Conservation (phyloP, 2,888 invertebrate genomes). For the Malthinus flaveolus region DNA sequence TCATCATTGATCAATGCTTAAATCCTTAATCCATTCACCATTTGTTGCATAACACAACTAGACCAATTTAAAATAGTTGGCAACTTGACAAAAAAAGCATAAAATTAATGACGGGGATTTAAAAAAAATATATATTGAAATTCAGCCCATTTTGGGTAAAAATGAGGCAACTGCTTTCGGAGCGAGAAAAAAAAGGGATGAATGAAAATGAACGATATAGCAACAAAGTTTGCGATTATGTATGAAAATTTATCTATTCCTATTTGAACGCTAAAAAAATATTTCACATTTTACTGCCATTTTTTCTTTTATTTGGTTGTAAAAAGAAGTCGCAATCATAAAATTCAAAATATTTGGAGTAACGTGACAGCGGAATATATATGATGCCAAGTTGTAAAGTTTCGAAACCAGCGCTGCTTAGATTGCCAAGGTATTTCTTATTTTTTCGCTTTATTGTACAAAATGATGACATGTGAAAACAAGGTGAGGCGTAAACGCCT, state of each 20-base stretch:
- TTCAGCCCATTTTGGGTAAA: not conserved
- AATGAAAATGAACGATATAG: slow-evolving; percentile 1
- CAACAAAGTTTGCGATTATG: slow-evolving; percentile 15
- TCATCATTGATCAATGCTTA: no score
- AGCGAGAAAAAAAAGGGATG: no score
- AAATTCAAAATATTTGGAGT: slow-evolving; percentile 18
- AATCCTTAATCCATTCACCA: no score
- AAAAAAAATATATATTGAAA: not conserved
- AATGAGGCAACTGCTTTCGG: not conserved
- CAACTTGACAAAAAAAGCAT: not conserved
- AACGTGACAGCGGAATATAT: slow-evolving; percentile 11
- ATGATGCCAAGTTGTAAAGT: slow-evolving; percentile 15
- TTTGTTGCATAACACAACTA: no score
- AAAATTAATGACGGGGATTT: not conserved
- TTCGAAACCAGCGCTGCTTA: slow-evolving; percentile 11
- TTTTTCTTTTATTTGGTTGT: slow-evolving; percentile 16
- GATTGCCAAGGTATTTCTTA: slow-evolving; percentile 18
- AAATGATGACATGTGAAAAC: slow-evolving; percentile 12
- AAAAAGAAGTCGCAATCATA: slow-evolving; percentile 16
- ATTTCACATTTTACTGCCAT: slow-evolving; percentile 12
- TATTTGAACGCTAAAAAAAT: slow-evolving; percentile 15
- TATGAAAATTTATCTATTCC: slow-evolving; percentile 12
- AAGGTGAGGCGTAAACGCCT: slow-evolving; percentile 4
- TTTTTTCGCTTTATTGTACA: slow-evolving; percentile 14
- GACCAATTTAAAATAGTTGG: not conserved